Evolutionary conservation across 2,113 vertebrate species (phyloP).

Genomic region (Macrotus californicus): DNA sequence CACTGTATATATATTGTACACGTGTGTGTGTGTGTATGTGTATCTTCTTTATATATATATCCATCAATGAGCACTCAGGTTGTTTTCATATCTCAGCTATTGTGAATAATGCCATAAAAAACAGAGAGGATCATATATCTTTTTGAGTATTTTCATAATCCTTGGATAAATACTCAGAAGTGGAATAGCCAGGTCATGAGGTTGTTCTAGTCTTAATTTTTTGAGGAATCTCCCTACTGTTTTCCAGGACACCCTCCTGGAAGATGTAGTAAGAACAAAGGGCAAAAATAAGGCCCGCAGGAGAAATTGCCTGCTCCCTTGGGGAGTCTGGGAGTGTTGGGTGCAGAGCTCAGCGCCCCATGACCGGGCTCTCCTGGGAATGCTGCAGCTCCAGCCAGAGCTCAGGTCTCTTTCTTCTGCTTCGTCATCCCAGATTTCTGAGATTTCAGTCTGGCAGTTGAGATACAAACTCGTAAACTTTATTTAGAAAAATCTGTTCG

Average conservation of each 20-base stretch:
- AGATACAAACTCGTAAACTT: not conserved
- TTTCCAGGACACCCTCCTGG: not conserved
- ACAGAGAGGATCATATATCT: not conserved
- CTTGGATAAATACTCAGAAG: not conserved
- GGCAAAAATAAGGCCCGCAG: not conserved
- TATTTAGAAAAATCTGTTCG: not conserved
- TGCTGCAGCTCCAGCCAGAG: not conserved
- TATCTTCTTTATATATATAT: not conserved
- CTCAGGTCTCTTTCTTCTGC: not conserved
- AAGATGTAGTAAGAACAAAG: not conserved
- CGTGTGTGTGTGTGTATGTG: not conserved
- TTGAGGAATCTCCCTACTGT: not conserved
- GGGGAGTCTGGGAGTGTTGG: not conserved
- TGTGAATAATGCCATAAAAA: not conserved
- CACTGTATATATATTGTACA: not conserved
- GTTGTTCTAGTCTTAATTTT: not conserved
- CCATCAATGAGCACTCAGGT: not conserved
- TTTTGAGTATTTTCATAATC: not conserved
- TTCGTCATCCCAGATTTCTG: not conserved
- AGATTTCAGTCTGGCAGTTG: not conserved
- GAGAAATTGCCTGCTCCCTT: not conserved
- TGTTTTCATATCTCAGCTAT: not conserved
- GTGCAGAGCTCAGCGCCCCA: not conserved
- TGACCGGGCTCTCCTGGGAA: fast-evolving
- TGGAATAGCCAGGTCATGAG: not conserved